Evolutionary conservation across 2,113 vertebrate species (phyloP).

Genomic region (Rhynchomys soricoides): DNA sequence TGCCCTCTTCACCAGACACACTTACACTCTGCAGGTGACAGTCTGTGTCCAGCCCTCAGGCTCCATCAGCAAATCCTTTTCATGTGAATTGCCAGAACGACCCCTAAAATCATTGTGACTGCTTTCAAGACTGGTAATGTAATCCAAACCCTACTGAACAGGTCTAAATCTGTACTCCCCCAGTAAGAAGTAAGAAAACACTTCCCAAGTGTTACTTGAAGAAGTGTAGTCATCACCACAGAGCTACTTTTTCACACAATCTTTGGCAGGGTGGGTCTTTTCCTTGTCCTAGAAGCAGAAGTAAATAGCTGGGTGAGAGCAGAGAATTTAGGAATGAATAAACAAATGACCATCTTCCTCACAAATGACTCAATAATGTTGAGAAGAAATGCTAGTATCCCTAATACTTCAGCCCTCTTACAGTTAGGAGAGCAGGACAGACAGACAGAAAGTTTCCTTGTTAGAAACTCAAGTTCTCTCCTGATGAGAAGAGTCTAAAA

Average conservation of each 20-base stretch:
- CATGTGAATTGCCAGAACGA: slow-evolving; percentile 40
- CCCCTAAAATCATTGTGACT: neutral
- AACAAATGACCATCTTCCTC: neutral
- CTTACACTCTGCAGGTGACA: neutral
- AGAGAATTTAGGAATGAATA: neutral
- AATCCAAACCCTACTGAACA: slow-evolving; percentile 42
- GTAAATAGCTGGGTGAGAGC: neutral
- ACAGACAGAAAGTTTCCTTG: neutral
- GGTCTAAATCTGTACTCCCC: slow-evolving; percentile 18
- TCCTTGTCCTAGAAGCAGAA: slow-evolving; percentile 11
- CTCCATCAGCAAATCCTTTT: slow-evolving; percentile 15
- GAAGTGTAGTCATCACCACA: neutral
- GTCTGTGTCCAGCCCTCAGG: neutral
- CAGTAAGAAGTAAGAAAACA: neutral
- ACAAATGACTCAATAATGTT: neutral
- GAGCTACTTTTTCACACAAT: slow-evolving; percentile 36
- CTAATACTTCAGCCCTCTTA: slow-evolving; percentile 7
- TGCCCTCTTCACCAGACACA: neutral
- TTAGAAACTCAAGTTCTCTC: slow-evolving; percentile 48
- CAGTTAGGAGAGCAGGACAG: neutral
- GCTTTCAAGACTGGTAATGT: slow-evolving; percentile 41
- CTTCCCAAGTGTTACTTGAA: slow-evolving; percentile 35
- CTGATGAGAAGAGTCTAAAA: neutral
- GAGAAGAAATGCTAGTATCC: neutral
- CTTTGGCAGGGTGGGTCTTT: neutral